These are phyloP conservation scores for Cyanistes caeruleus DNA, from an alignment of 2,113 vertebrate genomes.

Conservation along the genomic window DNA sequence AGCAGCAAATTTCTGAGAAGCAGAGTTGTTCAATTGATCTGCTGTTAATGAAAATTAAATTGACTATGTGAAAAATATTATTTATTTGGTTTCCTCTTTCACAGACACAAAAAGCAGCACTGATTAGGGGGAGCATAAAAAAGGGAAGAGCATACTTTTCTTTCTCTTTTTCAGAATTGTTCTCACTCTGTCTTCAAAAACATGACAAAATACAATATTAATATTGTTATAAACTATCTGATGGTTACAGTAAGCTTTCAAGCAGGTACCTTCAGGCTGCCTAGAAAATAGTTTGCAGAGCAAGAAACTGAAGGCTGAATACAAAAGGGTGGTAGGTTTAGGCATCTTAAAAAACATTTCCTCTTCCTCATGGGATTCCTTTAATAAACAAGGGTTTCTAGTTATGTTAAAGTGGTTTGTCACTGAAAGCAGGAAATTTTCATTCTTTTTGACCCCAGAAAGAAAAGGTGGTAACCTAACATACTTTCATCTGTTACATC, in stretches of 20 bases:
- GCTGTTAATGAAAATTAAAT: neutral
- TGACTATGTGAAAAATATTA: neutral
- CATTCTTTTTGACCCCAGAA: neutral
- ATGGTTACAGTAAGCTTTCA: neutral
- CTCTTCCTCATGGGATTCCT: neutral
- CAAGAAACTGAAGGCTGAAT: neutral
- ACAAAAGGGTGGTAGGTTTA: neutral
- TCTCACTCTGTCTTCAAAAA: neutral
- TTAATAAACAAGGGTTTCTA: neutral
- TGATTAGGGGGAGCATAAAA: neutral
- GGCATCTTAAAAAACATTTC: neutral
- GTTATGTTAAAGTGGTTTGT: neutral
- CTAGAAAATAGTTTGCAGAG: neutral
- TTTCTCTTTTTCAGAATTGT: neutral
- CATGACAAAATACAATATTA: neutral
- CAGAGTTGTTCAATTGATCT: neutral
- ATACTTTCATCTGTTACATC: neutral
- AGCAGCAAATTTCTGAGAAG: neutral
- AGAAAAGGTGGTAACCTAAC: neutral
- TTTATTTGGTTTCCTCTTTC: neutral
- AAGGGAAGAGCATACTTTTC: neutral
- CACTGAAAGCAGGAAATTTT: neutral
- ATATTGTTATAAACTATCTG: neutral
- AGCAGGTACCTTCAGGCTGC: neutral
- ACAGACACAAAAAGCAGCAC: neutral